Conservation (phyloP, 2,888 invertebrate species). For the Alitta virens region DNA sequence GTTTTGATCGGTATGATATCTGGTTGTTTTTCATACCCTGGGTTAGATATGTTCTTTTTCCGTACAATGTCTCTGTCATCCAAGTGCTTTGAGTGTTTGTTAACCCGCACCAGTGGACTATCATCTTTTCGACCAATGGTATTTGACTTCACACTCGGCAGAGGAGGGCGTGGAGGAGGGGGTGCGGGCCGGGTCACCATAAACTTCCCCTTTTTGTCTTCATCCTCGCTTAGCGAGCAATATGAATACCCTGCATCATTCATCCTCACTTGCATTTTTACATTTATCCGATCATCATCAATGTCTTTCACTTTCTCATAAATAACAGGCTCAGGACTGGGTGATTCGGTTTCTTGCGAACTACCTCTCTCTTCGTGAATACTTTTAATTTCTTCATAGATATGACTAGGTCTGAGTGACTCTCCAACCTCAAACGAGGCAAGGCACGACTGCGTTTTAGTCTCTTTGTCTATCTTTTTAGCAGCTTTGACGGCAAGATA, state of each 20-base stretch:
- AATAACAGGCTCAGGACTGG: no score
- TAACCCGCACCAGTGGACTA: background rate
- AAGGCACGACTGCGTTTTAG: background rate
- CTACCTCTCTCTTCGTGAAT: background rate
- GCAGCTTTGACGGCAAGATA: constrained; percentile 6
- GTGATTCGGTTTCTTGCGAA: no score
- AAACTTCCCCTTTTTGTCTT: background rate
- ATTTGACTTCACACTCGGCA: background rate
- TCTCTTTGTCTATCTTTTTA: background rate
- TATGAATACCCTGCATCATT: background rate
- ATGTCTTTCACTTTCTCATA: no score
- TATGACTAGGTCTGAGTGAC: background rate
- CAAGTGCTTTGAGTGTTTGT: background rate
- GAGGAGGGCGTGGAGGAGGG: background rate
- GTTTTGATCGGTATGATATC: constrained; percentile 16
- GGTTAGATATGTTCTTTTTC: background rate
- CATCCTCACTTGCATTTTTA: no score
- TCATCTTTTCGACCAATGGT: background rate
- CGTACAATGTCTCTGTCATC: background rate
- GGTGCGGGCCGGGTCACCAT: background rate
- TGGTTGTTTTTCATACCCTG: background rate
- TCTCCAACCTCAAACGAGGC: background rate
- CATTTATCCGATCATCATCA: no score
- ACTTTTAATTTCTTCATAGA: background rate
- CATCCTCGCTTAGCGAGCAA: background rate